phyloP scores from a whole-genome alignment of 2,888 invertebrate species.

The Troides aeacus region DNA sequence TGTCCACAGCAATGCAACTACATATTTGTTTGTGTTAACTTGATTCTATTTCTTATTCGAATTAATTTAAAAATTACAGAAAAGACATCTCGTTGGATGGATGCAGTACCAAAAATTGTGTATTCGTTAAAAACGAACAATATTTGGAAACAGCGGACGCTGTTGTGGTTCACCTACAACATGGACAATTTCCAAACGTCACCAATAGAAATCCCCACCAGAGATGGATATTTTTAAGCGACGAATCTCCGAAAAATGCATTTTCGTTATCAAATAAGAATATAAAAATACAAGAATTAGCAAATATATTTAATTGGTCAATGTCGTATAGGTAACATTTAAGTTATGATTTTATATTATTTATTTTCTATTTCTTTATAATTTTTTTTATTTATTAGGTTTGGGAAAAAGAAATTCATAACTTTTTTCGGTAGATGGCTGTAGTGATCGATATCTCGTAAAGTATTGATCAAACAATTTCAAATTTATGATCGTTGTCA shows the following conservation, averaged over 20 bases:
- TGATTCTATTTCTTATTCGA: not conserved
- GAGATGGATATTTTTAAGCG: constrained; percentile 85
- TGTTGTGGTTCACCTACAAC: constrained; percentile 79
- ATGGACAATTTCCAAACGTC: constrained; percentile 44
- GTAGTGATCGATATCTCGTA: no score
- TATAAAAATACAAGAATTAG: constrained; percentile 62
- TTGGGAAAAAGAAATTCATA: not conserved
- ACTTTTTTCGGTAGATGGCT: no score
- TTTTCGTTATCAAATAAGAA: constrained; percentile 64
- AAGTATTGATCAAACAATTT: no score
- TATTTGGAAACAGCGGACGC: constrained; percentile 80
- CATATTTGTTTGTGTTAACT: no score
- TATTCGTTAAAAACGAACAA: constrained; percentile 76
- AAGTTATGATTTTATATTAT: not conserved
- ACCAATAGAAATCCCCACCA: constrained; percentile 63
- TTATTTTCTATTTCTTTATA: not conserved
- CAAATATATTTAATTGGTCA: constrained; percentile 85
- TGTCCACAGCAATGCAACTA: no score
- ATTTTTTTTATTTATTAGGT: not conserved
- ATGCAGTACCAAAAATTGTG: constrained; percentile 83
- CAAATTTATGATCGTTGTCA: no score
- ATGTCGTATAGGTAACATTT: constrained; percentile 79
- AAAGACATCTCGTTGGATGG: constrained; percentile 71
- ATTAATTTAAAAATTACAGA: constrained; percentile 48
- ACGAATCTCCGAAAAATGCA: constrained; percentile 83